Evolutionary conservation across 2,888 invertebrate species (phyloP), one percentile per base, ranked within the genome.

Genomic region (Thymelicus sylvestris): DNA sequence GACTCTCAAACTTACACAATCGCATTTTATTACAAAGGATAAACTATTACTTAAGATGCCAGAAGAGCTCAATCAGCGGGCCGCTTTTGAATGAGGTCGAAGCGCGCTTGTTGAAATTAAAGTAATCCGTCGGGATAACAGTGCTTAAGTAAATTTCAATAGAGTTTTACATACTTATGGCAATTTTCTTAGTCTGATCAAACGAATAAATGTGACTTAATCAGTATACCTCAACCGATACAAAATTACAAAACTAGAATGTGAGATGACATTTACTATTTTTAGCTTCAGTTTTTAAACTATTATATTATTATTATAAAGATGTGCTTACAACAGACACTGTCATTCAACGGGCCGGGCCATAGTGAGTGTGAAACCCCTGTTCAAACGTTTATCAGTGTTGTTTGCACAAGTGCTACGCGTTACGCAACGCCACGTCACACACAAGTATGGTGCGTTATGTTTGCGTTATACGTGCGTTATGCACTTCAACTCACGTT

Each of bases 1-100:
- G 47, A 57, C 57, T 48, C 64, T 64, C 63, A 19, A 31, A 47
- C 57, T 69, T 69, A 63, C 64, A 69, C 69, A 69, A 64, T 68
- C 68, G 68, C 47, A 61, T 69, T 69, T 69, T 69, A 69, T 69
- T 64, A 69, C 69, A 69, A 64, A 69, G 69, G 69, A 64, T 69
- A 31, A 55, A 55, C 55, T 55, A 55, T 62, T 48, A 69, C 62
- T 64, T 47, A 64, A 64, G 69, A 69, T 38, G 48, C n/a, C 64
- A 64, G 63, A 24, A 19, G 31, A 7, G 0, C 31, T 64, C 7
- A 64, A 57, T 47, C 47, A 10, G 24, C n/a, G 55, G 69, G 44
- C 38, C 39, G 63, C 69, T 64, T 55, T 55, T 15, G 15, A 31
- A 24, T 55, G 41, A 48, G 19, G 38, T 59, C 59, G 38, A 68